phyloP scores from a whole-genome alignment of 2,797 vertebrate genomes.

The Lithobates pipiens region DNA sequence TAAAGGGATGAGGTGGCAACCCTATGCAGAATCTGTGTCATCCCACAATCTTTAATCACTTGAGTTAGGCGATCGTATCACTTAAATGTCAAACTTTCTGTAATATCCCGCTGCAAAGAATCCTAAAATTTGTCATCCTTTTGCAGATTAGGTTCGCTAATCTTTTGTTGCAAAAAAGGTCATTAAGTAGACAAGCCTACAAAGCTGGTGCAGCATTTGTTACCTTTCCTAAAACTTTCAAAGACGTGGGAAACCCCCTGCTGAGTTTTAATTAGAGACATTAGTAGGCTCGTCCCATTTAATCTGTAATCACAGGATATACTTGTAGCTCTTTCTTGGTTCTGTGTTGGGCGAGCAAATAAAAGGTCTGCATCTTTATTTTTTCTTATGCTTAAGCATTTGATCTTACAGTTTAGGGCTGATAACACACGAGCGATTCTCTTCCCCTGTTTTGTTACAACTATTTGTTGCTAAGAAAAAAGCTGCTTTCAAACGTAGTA shows the following conservation, averaged over 20 bases:
- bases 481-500: no score
- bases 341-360: background rate
- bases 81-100: no score
- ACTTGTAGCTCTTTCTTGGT: background rate
- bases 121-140: slow-evolving; percentile 14
- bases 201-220: background rate
- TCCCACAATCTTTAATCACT: no score
- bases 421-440: no score
- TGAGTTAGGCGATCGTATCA: no score
- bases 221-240: background rate
- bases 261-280: slow-evolving; percentile 24
- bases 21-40: no score
- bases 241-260: slow-evolving; percentile 19
- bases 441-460: background rate
- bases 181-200: slow-evolving; percentile 4
- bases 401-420: no score
- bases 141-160: background rate
- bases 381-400: no score
- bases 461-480: no score
- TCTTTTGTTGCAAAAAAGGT: slow-evolving; percentile 3
- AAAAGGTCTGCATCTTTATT: background rate
- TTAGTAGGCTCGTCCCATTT: slow-evolving; percentile 8
- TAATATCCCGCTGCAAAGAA: background rate
- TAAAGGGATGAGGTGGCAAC: no score
- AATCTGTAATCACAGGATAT: background rate